These are phyloP conservation scores for Phalloptychus januarius DNA, from an alignment of 2,797 vertebrate species.

Conservation along the genomic window DNA sequence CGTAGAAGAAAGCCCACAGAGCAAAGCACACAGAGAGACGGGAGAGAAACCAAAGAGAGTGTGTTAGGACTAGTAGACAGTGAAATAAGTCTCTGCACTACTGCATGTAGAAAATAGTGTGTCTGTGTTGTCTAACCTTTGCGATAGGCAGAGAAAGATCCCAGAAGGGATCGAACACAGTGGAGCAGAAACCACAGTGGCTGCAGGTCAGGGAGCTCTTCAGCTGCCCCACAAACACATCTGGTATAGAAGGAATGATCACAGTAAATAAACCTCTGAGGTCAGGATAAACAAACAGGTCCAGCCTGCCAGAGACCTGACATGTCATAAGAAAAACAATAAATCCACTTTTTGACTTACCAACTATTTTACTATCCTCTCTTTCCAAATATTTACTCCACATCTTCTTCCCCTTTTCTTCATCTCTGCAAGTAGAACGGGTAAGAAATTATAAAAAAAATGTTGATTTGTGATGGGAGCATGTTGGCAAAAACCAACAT, in stretches of 20 bases:
- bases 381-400: conserved; percentile 95
- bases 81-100: conserved; percentile 3
- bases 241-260: conserved; percentile 66
- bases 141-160: conserved; percentile 93
- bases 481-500: neutral
- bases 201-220: conserved; percentile 95
- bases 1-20: conserved; percentile 23
- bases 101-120: conserved; percentile 60
- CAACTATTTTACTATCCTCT: conserved; percentile 95
- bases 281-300: neutral
- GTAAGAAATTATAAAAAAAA: neutral
- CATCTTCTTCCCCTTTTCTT: conserved; percentile 96
- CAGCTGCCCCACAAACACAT: conserved; percentile 95
- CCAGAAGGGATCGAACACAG: conserved; percentile 97
- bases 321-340: neutral
- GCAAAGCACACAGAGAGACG: conserved; percentile 44
- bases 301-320: neutral
- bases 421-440: conserved; percentile 80
- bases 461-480: neutral
- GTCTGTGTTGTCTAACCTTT: conserved; percentile 80
- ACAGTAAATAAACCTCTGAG: neutral
- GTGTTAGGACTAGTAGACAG: conserved; percentile 30
- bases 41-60: conserved; percentile 32
- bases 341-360: conserved; percentile 75
- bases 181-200: conserved; percentile 91